Evolutionary conservation across 2,888 invertebrate genomes (phyloP).

Genomic region (Salticus scenicus): DNA sequence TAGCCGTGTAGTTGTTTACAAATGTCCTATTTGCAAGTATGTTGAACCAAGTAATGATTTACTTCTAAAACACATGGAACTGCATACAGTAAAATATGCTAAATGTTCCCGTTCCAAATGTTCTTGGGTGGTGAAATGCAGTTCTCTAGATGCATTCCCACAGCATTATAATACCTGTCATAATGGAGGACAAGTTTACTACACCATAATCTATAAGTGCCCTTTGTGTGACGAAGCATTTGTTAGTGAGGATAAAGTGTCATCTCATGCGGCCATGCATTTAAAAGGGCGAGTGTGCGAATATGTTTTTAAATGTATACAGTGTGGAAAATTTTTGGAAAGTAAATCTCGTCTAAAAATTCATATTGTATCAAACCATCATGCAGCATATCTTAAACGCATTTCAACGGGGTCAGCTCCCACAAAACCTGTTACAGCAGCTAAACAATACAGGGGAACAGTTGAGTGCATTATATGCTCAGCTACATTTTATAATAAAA

Average conservation of each 20-base stretch:
- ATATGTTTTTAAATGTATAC: conserved; percentile 72
- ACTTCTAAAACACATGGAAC: conserved; percentile 72
- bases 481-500: conserved; percentile 48
- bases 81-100: conserved; percentile 73
- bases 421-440: background rate
- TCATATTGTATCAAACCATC: conserved; percentile 53
- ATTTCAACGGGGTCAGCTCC: background rate
- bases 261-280: conserved; percentile 73
- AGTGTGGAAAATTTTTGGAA: conserved; percentile 65
- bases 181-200: conserved; percentile 24
- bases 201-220: conserved; percentile 74
- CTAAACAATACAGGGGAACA: conserved; percentile 10
- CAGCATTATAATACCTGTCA: conserved; percentile 72
- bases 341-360: conserved; percentile 34
- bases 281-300: conserved; percentile 70
- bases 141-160: conserved; percentile 72
- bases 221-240: conserved; percentile 74
- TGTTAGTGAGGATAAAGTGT: conserved; percentile 68
- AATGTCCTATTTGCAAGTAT: conserved; percentile 73
- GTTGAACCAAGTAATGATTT: conserved; percentile 68
- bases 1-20: conserved; percentile 72
- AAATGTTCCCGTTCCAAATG: conserved; percentile 75
- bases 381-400: conserved; percentile 28
- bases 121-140: too few relatives aligned
- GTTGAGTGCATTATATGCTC: conserved; percentile 60